Evolutionary conservation across 1,140 invertebrate species (phyloP).

Genomic region (Drosophila kikkawai): DNA sequence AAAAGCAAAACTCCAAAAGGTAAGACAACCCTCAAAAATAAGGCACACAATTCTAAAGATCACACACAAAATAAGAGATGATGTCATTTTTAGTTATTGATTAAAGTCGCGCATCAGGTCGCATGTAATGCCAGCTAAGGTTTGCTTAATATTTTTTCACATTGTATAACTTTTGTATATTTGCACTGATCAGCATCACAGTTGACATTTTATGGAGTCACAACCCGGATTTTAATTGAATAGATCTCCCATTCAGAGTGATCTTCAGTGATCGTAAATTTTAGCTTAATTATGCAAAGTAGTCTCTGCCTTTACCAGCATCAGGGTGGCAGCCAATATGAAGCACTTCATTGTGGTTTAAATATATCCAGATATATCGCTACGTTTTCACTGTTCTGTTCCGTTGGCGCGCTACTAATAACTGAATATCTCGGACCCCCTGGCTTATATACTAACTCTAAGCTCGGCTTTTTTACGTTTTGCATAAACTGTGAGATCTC

Average conservation of each 20-base stretch:
- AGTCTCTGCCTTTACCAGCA: constrained; percentile 61
- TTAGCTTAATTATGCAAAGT: constrained; percentile 51
- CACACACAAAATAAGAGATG: constrained; percentile 20
- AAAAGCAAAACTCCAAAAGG: background rate
- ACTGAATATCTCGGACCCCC: constrained; percentile 51
- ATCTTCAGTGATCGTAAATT: constrained; percentile 23
- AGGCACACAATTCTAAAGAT: constrained; percentile 21
- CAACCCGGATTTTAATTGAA: constrained; percentile 56
- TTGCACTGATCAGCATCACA: constrained; percentile 36
- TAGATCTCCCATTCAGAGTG: constrained; percentile 22
- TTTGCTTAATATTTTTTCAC: constrained; percentile 41
- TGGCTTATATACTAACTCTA: constrained; percentile 75
- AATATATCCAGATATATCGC: constrained; percentile 42
- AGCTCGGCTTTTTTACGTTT: constrained; percentile 55
- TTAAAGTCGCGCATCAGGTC: constrained; percentile 15
- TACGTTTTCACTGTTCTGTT: constrained; percentile 47
- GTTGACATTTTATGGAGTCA: constrained; percentile 49
- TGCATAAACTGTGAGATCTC: constrained; percentile 63
- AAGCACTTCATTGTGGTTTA: constrained; percentile 74
- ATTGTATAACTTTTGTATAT: constrained; percentile 42
- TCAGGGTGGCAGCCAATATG: constrained; percentile 70
- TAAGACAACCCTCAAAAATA: background rate
- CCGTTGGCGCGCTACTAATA: constrained; percentile 65
- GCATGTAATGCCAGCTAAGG: constrained; percentile 31
- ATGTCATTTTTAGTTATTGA: constrained; percentile 50